Conservation (phyloP, 2,797 vertebrate species). For the Melanotaenia maccullochi region DNA sequence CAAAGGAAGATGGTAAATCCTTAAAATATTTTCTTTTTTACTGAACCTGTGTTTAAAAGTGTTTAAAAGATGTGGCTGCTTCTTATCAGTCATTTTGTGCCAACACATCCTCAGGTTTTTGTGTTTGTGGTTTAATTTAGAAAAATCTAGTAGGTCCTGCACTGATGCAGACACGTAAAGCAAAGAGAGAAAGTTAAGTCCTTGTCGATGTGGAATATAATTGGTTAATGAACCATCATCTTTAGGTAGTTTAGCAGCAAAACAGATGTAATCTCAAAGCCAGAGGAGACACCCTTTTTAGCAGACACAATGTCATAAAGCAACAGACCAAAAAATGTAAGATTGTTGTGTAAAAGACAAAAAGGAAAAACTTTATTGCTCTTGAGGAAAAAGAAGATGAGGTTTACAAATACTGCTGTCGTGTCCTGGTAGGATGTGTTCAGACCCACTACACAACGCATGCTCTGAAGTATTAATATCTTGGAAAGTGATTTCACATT, state of each 20-base stretch:
- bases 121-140: constrained; percentile 9
- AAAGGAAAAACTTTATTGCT: constrained; percentile 8
- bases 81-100: constrained; percentile 21
- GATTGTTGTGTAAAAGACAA: constrained; percentile 18
- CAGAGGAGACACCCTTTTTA: background rate
- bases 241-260: background rate
- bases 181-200: background rate
- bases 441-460: background rate
- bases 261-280: constrained; percentile 13
- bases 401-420: background rate
- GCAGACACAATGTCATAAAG: constrained; percentile 30
- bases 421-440: background rate
- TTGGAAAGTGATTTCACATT: constrained; percentile 7
- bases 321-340: constrained; percentile 9
- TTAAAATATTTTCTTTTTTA: constrained; percentile 1
- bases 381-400: constrained; percentile 5
- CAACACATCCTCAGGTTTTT: constrained; percentile 24
- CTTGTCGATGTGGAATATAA: background rate
- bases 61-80: background rate
- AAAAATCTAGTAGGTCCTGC: constrained; percentile 2
- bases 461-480: background rate
- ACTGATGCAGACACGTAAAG: constrained; percentile 11
- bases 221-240: constrained; percentile 8
- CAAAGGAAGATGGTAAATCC: background rate
- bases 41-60: background rate